Evolutionary conservation across 2,888 invertebrate species (phyloP), one percentile per base, ranked within the genome.

Genomic region (Toxonevra muliebris): DNA sequence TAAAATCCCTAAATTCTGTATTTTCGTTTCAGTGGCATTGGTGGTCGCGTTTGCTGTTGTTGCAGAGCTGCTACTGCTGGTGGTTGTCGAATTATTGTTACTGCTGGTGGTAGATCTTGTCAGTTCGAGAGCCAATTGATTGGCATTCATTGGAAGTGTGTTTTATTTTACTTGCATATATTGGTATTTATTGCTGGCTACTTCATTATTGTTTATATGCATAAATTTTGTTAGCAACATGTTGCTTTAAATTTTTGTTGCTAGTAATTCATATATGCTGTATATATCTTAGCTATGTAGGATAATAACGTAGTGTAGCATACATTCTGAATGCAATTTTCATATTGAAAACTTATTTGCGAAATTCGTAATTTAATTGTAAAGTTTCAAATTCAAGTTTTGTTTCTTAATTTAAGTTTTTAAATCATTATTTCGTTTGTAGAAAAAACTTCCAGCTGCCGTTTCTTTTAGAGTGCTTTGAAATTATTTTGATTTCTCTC

Each of bases 51-150:
- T n/a, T 58, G 66, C 61, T 68, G 69, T 50, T 63, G 71, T 42
- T 60, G 57, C 60, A 58, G 19, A 57, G 20, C 50, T 66, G 64
- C 48, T 71, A 64, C 53, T 71, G 71, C 41, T 66, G 63, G 10
- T 71, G 30, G 63, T 55, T 73, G 43, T 58, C 73, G 10, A 54
- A 42, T 62, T 73, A 61, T 50, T 73, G 69, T 50, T 76, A 70
- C 54, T 76, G 64, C 57, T 75, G 60, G 20, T 74, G 52, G 60
- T 69, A 52, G 69, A 59, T 65, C 41, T 54, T 20, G 62, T 30
- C 55, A 68, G 58, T 60, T 68, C 69, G 70, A 69, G 65, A 72
- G 61, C 70, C 72, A 73, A 72, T 70, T 73, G 74, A 55, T 76
- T 74, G 74, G 70, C 76, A 61, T 71, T 73, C 73, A 73, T 73